A percentile compares a stretch with the other conserved stretches of the same genome.
These are phyloP conservation scores for Amphimedon queenslandica DNA, from an alignment of 37 sponge, comb jelly and placozoan species.

Conservation along the genomic window DNA sequence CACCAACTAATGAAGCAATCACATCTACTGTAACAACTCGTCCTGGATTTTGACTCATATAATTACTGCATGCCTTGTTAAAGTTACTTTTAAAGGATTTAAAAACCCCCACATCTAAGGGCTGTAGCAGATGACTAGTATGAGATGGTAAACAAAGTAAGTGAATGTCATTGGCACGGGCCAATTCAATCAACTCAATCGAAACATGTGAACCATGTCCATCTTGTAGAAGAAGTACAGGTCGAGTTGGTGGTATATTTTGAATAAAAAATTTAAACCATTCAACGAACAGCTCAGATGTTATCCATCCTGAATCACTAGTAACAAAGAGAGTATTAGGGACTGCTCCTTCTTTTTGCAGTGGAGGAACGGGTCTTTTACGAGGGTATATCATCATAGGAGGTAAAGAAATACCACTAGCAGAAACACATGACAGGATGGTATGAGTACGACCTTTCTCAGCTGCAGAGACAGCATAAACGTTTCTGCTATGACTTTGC, in stretches of 20 bases:
- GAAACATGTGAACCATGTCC: slow-evolving; percentile 61
- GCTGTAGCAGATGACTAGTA: slow-evolving; percentile 62
- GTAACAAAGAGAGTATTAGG: slow-evolving; percentile 36
- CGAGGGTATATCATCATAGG: slow-evolving; percentile 60
- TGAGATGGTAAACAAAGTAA: slow-evolving; percentile 58
- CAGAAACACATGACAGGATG: slow-evolving; percentile 51
- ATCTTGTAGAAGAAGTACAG: slow-evolving; percentile 47
- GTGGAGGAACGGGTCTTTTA: slow-evolving; percentile 37
- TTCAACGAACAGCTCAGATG: slow-evolving; percentile 27
- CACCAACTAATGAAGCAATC: slow-evolving; percentile 37
- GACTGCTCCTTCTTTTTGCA: slow-evolving; percentile 30
- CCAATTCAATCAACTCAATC: slow-evolving; percentile 53
- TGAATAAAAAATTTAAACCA: slow-evolving; percentile 51
- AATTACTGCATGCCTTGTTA: slow-evolving; percentile 38
- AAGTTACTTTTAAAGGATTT: slow-evolving; percentile 53
- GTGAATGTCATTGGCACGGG: slow-evolving; percentile 35
- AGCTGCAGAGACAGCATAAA: slow-evolving; percentile 29
- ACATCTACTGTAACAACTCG: slow-evolving; percentile 41
- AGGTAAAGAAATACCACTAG: slow-evolving; percentile 44
- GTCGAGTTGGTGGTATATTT: slow-evolving; percentile 45
- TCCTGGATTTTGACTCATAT: slow-evolving; percentile 31
- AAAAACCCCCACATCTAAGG: slow-evolving; percentile 61
- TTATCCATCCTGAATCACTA: slow-evolving; percentile 66
- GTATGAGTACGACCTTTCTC: slow-evolving; percentile 67
- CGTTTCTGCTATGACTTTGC: too few relatives aligned